These are phyloP conservation scores for Glyphotaelius pellucidus DNA, from an alignment of 2,888 invertebrate species.

Conservation along the genomic window DNA sequence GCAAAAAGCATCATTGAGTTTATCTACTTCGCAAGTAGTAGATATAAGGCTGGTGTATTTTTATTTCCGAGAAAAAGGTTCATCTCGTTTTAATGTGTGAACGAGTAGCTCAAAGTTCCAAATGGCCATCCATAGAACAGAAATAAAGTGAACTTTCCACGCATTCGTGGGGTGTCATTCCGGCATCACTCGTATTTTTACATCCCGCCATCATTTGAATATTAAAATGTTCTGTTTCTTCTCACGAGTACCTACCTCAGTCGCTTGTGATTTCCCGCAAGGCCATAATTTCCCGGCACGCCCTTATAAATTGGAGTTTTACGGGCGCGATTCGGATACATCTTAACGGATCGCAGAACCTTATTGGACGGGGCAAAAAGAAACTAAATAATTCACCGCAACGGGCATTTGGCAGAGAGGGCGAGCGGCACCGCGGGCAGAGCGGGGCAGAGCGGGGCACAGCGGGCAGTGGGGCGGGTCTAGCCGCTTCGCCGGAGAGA, in stretches of 20 bases:
- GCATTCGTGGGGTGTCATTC: not conserved
- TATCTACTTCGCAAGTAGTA: too few species aligned
- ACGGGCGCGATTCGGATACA: slow-evolving; percentile 27
- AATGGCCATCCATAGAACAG: not conserved
- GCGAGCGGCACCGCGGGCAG: too few species aligned
- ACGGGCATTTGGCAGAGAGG: not conserved
- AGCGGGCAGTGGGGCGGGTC: not conserved
- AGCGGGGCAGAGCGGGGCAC: too few species aligned
- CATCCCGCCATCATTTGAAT: slow-evolving; percentile 17
- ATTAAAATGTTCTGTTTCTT: slow-evolving; percentile 43
- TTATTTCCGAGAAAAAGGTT: not conserved
- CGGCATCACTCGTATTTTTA: not conserved
- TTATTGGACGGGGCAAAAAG: slow-evolving; percentile 20
- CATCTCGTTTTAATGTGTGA: not conserved
- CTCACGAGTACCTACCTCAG: not conserved
- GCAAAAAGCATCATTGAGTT: too few species aligned
- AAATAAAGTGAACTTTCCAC: not conserved
- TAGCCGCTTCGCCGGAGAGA: not conserved
- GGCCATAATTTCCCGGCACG: slow-evolving; percentile 36
- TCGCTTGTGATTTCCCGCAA: slow-evolving; percentile 39
- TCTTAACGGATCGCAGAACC: slow-evolving; percentile 31
- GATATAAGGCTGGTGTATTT: too few species aligned
- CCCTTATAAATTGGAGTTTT: slow-evolving; percentile 33
- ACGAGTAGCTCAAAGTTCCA: not conserved
- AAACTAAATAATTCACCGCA: slow-evolving; percentile 24